Conservation (phyloP, 2,888 invertebrate genomes). For the Serrognathus titanus region DNA sequence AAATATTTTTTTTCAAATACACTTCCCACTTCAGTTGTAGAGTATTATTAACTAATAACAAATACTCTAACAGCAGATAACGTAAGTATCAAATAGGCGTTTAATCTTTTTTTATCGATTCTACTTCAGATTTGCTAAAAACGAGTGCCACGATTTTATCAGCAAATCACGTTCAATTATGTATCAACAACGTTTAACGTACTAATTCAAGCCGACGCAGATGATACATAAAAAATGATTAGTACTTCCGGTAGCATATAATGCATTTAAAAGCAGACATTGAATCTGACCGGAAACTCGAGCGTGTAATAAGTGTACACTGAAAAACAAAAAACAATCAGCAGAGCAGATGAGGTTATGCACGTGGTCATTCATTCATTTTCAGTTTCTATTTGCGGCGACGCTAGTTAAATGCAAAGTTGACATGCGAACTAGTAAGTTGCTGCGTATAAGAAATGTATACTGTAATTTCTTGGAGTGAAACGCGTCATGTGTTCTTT, state of each 20-base stretch:
- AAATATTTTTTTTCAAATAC: too few species aligned
- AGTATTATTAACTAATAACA: too few species aligned
- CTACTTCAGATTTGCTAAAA: too few species aligned
- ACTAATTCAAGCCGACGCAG: background rate
- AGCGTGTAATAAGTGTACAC: conserved; percentile 29
- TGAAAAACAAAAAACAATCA: conserved; percentile 27
- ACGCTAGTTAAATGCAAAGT: conserved; percentile 6
- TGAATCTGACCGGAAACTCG: conserved; percentile 30
- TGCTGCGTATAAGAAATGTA: background rate
- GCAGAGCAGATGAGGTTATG: conserved; percentile 19
- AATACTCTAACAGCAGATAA: too few species aligned
- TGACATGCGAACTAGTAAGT: conserved; percentile 12
- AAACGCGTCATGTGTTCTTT: too few species aligned
- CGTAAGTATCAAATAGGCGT: too few species aligned
- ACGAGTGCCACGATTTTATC: too few species aligned
- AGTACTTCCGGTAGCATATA: conserved; percentile 30
- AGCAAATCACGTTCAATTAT: too few species aligned
- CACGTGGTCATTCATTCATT: conserved; percentile 13
- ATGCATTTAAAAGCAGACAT: conserved; percentile 29
- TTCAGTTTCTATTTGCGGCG: conserved; percentile 8
- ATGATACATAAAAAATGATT: background rate
- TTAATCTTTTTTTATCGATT: too few species aligned
- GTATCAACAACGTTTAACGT: too few species aligned
- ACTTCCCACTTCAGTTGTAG: too few species aligned
- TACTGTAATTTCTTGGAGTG: too few species aligned